Conservation (phyloP, 2,113 vertebrate genomes). For the Prunella himalayana region DNA sequence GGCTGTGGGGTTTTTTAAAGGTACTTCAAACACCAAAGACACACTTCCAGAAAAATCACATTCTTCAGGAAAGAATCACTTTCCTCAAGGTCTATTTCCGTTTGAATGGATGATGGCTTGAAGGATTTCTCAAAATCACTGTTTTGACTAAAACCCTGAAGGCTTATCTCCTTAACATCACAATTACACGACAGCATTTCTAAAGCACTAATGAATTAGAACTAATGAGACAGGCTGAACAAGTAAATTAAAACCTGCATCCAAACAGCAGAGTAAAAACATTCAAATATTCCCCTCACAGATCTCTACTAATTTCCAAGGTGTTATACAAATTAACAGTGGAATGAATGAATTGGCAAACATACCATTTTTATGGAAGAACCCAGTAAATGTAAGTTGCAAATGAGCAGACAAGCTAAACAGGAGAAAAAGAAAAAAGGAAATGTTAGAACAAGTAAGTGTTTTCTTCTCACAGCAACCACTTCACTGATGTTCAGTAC, state of each 20-base stretch:
- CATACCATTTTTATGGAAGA: slow-evolving; percentile 99
- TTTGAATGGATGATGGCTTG: not conserved
- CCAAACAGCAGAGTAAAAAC: not conserved
- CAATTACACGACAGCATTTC: not conserved
- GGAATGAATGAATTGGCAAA: not conserved
- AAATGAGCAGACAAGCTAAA: slow-evolving; percentile 93
- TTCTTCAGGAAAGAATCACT: not conserved
- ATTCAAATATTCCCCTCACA: not conserved
- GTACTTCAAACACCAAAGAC: not conserved
- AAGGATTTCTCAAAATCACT: not conserved
- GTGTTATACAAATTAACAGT: not conserved
- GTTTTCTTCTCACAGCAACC: not conserved
- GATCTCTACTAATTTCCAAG: not conserved
- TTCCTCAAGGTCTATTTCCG: not conserved
- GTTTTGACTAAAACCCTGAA: not conserved
- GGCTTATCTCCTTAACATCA: not conserved
- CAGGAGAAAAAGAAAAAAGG: not conserved
- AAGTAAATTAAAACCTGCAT: not conserved
- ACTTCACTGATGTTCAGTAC: not conserved
- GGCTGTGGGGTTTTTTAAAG: not conserved
- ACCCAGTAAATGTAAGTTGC: slow-evolving; percentile 98
- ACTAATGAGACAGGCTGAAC: not conserved
- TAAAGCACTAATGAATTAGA: not conserved
- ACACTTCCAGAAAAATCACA: not conserved
- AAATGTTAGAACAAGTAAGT: not conserved